Evolutionary conservation across 2,888 invertebrate species (phyloP), one percentile per base, ranked within the genome.

Genomic region (Caenorhabditis sinica): DNA sequence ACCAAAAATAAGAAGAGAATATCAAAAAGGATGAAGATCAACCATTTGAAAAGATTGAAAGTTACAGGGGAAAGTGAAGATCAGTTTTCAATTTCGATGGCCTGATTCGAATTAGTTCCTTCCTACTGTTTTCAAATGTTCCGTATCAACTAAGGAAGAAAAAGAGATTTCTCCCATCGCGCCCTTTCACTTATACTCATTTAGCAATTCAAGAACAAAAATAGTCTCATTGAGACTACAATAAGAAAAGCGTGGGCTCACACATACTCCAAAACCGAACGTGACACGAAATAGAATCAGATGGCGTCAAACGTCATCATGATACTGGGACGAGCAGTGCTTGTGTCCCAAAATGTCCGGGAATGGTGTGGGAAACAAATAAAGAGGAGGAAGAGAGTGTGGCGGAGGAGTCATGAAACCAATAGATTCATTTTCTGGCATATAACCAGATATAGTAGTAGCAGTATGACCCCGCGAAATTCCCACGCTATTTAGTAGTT

Each of bases 321-420:
- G 76, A 76, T 63, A 75, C 43, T 51, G 36, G 36, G 36, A 36
- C n/a, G n/a, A n/a, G n/a, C n/a, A n/a, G n/a, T n/a, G n/a, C n/a
- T n/a, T n/a, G 61, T 65, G 53, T 63, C 74, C 63, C 63, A 63
- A 74, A 56, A 40, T 63, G 61, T 28, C 49, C 30, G 20, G 3
- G 20, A 20, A 60, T 66, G 61, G 69, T 80, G 80, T 80, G 80
- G 80, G 80, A 80, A 72, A 80, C 80, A 80, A 80, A 80, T 72
- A 80, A 73, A 80, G 56, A 71, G 65, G 8, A 43, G 51, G 49
- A n/a, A 49, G 20, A 49, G 49, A 45, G 17, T 45, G 17, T 45
- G 51, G 45, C 53, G 63, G 61, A 69, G 30, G 53, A 69, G 56
- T 68, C 53, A 51, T 36, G 33, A 60, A 53, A 30, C 45, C 63